phyloP scores from a whole-genome alignment of 2,113 vertebrate species.

The Callionymus lyra region DNA sequence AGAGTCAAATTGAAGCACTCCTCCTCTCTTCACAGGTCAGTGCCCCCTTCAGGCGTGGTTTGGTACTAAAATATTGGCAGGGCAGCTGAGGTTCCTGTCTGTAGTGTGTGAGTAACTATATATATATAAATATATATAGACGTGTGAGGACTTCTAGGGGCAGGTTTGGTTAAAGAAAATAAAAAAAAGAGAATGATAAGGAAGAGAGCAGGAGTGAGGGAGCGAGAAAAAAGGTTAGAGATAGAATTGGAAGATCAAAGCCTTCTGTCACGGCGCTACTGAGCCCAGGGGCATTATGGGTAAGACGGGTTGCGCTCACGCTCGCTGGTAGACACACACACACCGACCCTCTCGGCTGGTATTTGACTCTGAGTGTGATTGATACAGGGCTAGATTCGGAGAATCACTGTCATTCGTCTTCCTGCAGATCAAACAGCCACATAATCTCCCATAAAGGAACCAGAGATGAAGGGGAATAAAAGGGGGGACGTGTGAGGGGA shows the following conservation, averaged over 20 bases:
- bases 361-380: conserved; percentile 58
- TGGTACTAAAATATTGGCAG: conserved; percentile 13
- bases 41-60: conserved; percentile 31
- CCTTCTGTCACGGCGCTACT: conserved; percentile 54
- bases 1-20: background rate
- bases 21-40: background rate
- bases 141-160: conserved; percentile 15
- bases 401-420: conserved; percentile 62
- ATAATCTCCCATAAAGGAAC: conserved; percentile 57
- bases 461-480: conserved; percentile 42
- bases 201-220: conserved; percentile 33
- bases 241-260: conserved; percentile 61
- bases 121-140: conserved; percentile 3
- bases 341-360: conserved; percentile 29
- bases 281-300: conserved; percentile 60
- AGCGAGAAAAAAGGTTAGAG: conserved; percentile 51
- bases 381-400: conserved; percentile 60
- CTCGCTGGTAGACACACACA: conserved; percentile 14
- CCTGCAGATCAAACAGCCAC: conserved; percentile 59
- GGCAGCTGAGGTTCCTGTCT: background rate
- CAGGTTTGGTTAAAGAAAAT: conserved; percentile 12
- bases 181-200: too few relatives aligned
- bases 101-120: conserved; percentile 5
- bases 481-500: conserved; percentile 20
- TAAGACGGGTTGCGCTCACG: conserved; percentile 38